phyloP scores from a whole-genome alignment of 2,113 vertebrate genomes.

The Nansenia antarctica region DNA sequence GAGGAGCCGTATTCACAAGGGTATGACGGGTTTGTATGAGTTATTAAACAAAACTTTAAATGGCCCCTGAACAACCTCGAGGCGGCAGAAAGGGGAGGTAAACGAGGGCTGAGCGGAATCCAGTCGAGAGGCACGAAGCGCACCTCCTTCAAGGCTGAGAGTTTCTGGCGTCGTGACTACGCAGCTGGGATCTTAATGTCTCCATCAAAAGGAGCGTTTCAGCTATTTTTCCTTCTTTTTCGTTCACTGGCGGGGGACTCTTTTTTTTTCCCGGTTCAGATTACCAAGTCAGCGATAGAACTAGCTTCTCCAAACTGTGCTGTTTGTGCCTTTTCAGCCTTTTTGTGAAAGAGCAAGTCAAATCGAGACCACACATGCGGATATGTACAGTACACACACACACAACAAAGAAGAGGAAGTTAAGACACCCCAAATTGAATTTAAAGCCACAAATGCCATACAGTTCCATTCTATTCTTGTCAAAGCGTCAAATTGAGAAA shows the following conservation, averaged over 20 bases:
- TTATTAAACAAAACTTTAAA: too few relatives aligned
- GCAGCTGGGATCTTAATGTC: constrained; percentile 11
- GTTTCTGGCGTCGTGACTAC: constrained; percentile 40
- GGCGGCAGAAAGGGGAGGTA: too few relatives aligned
- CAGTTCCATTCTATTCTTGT: constrained; percentile 11
- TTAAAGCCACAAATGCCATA: constrained; percentile 32
- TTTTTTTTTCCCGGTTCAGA: constrained; percentile 20
- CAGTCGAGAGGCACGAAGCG: not conserved
- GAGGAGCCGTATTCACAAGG: too few relatives aligned
- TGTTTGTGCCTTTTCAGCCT: constrained; percentile 52
- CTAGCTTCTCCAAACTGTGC: constrained; percentile 73
- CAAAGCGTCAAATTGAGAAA: not conserved
- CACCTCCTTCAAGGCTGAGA: constrained; percentile 40
- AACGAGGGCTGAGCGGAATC: not conserved
- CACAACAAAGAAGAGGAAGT: constrained; percentile 10
- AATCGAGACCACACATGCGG: too few relatives aligned
- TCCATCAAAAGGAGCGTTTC: not conserved
- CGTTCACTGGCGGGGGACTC: not conserved
- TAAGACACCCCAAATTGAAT: not conserved
- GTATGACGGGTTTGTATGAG: too few relatives aligned
- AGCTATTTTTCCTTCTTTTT: not conserved
- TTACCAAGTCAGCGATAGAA: constrained; percentile 50
- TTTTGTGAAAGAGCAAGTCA: constrained; percentile 27
- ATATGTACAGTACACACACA: constrained; percentile 11
- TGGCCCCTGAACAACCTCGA: too few relatives aligned